These are phyloP conservation scores for Drosophila kepulauana DNA, from an alignment of 1,140 invertebrate species.

Conservation along the genomic window DNA sequence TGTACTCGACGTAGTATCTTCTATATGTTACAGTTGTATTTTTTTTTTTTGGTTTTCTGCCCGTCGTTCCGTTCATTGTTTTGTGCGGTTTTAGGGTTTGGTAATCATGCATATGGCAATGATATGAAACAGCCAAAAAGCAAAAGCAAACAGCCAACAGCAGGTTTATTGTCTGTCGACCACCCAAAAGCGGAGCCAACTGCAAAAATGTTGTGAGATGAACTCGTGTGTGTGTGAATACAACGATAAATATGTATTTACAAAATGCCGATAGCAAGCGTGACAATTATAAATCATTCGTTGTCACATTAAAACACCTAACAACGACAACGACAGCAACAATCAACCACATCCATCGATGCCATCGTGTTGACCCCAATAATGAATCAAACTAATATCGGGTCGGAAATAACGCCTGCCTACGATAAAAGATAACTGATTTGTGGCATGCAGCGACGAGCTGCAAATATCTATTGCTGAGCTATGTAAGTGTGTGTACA, in stretches of 20 bases:
- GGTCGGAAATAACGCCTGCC: conserved; percentile 1
- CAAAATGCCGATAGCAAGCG: conserved; percentile 1
- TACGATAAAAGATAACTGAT: not conserved
- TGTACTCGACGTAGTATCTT: conserved; percentile 34
- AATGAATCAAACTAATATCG: not conserved
- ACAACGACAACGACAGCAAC: too few relatives aligned
- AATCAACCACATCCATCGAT: not conserved
- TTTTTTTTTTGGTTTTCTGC: not conserved
- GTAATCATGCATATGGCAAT: conserved; percentile 47
- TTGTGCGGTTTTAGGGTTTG: conserved; percentile 43
- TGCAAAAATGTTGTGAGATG: not conserved
- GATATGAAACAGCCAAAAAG: conserved; percentile 30
- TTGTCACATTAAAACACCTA: not conserved
- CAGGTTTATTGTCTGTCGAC: conserved; percentile 26
- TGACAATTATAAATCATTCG: conserved; percentile 1
- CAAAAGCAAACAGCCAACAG: conserved; percentile 11
- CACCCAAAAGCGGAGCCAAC: not conserved
- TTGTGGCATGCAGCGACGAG: not conserved
- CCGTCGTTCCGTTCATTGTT: conserved; percentile 30
- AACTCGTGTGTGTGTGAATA: not conserved
- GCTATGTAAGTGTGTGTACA: too few relatives aligned
- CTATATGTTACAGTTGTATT: conserved; percentile 3
- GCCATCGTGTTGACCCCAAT: not conserved
- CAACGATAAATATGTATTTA: not conserved
- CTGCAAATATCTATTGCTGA: not conserved